phyloP scores from a whole-genome alignment of 2,797 vertebrate genomes.

The Tenualosa thibaudeaui region DNA sequence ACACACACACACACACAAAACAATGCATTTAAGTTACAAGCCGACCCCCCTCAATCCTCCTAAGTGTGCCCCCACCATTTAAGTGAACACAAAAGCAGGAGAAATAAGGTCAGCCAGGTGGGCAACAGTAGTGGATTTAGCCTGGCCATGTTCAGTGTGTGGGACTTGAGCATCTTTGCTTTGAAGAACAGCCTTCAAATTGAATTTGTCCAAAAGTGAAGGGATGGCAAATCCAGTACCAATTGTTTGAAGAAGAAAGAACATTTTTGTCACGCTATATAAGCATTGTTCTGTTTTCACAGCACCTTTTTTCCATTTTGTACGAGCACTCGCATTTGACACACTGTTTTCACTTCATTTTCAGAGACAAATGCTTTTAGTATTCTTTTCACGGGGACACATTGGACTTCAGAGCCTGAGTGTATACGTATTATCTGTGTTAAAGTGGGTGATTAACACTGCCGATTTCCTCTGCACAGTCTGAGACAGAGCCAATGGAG shows the following conservation, averaged over 20 bases:
- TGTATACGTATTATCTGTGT: neutral
- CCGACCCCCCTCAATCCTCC: neutral
- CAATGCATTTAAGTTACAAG: neutral
- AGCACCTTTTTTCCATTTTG: neutral
- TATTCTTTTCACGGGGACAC: neutral
- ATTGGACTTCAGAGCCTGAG: neutral
- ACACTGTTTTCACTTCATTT: neutral
- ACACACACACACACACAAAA: neutral
- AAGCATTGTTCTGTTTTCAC: neutral
- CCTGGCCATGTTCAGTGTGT: neutral
- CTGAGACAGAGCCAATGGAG: neutral
- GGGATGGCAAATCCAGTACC: neutral
- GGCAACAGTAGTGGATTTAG: neutral
- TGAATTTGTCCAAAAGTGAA: neutral
- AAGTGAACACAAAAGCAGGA: neutral
- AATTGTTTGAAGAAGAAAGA: neutral
- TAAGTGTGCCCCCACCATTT: neutral
- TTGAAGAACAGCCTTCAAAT: neutral
- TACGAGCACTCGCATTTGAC: neutral
- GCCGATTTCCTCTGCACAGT: neutral
- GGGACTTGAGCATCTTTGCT: neutral
- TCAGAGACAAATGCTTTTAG: neutral
- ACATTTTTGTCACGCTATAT: neutral
- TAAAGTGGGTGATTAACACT: neutral
- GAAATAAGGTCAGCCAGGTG: neutral